Evolutionary conservation across 2,113 vertebrate genomes (phyloP).

Genomic region (Anas platyrhynchos): DNA sequence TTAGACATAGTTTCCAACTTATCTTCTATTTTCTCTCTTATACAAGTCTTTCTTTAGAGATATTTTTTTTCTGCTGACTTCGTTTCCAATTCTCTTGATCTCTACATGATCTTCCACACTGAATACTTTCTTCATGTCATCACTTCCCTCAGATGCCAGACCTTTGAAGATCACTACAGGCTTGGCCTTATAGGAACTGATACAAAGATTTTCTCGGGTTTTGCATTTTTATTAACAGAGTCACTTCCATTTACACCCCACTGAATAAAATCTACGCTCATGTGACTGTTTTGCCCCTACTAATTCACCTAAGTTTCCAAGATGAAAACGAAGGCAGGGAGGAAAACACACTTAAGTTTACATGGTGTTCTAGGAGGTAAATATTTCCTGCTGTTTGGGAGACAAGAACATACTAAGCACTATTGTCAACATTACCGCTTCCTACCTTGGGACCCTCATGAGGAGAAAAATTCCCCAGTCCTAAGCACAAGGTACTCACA

Average conservation of each 20-base stretch:
- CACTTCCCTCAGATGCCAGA: constrained; percentile 1
- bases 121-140: constrained; percentile 18
- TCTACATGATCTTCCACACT: constrained; percentile 31
- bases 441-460: not conserved
- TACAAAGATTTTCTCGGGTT: not conserved
- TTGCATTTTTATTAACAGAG: not conserved
- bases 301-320: not conserved
- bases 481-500: not conserved
- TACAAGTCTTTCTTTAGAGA: constrained; percentile 7
- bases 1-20: not conserved
- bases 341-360: not conserved
- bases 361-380: not conserved
- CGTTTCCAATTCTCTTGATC: constrained; percentile 54
- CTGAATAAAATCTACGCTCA: not conserved
- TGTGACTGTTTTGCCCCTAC: not conserved
- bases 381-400: not conserved
- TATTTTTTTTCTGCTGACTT: constrained; percentile 19
- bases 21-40: not conserved
- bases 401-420: not conserved
- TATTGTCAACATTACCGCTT: not conserved
- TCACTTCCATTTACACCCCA: not conserved
- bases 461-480: not conserved
- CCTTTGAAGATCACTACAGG: constrained; percentile 36
- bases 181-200: not conserved
- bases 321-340: not conserved